Evolutionary conservation across 2,888 invertebrate species (phyloP), one percentile per base, ranked within the genome.

Genomic region (Prosapia bicincta): DNA sequence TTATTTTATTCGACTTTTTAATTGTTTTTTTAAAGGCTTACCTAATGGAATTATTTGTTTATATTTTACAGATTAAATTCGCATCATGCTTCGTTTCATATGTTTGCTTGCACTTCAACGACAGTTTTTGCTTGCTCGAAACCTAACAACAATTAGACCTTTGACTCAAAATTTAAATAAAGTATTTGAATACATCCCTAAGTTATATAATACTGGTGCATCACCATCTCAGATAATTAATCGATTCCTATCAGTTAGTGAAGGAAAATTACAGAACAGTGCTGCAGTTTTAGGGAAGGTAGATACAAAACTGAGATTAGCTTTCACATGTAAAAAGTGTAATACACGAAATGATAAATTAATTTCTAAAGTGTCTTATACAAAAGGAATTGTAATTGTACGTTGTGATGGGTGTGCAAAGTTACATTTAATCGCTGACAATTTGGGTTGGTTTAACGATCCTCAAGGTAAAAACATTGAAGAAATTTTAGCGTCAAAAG

Each of bases 341-440:
- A 86, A 88, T 43, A 89, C 91, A 0, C 88, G 93, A 78, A 95
- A 93, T 83, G 86, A 89, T 0, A 93, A 96, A 84, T 87, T 89
- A 13, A 96, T 98, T 78, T 93, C 97, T 0, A 96, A 95, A 86
- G 83, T 89, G 23, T 93, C 96, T 0, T 98, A 98, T 83, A 87
- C 91, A 73, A 91, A 92, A 83, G 98, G 99, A 15, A 93, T 99
- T 13, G 96, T 99, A 0, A 95, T 99, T 79, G 94, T 98, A 0
- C 91, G 89, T 73, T 99, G 99, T 84, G 90, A 90, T 73, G 93
- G 93, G 0, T 98, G 98, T 83, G 85, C 89, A 68, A 97, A 95
- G 83, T 91, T 94, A 84, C 99, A 99, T 85, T 87, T 99, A 26
- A 98, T 99, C 80, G 98, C 98, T 0, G 98, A 99, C 84, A 97